Base-by-base conservation (phyloP, 1,140 invertebrate species). In the Dufourea novaeangliae region DNA sequence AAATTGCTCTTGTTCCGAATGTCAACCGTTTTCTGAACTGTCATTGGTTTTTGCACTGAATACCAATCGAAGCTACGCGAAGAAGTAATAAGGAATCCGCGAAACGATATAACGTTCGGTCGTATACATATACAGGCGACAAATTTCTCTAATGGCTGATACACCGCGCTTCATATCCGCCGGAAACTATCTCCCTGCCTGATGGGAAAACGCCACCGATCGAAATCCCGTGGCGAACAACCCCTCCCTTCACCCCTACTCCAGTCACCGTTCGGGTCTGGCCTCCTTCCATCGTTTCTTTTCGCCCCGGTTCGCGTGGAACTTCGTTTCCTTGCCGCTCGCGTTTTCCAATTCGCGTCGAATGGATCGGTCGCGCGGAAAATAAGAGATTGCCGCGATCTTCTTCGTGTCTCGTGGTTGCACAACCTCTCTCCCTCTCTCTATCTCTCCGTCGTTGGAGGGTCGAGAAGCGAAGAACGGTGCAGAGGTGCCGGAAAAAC, bases 331-430 rank as follows among this genome's bases (percentile, higher is more conserved):
- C 83, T 85, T 85, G 84, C 83, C 57, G 77, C 83, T 86, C 84
- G 83, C 80, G 84, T 86, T 84, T 86, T 86, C 82, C 85, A 86
- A 86, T 86, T 84, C 82, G 85, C 82, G 61, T 70, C 78, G 82
- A 78, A 78, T 71, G 68, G 82, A 86, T 87, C 85, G 79, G 72
- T 84, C 85, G 82, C 76, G 81, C 70, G 85, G 85, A 87, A 87
- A 87, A 86, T 86, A 84, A 87, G 84, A 86, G 85, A 86, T 87
- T 86, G 80, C 83, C 62, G 67, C 72, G 76, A 82, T 85, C 83
- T 73, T 78, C 64, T 50, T 34, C 70, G 80, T 57, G 69, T 66
- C 59, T 25, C 71, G 41, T 74, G 70, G 68, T 62, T 71, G 59
- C 52, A 39, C 37, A 44, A 37, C 39, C 32, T 39, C 17, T 54